Evolutionary conservation across 2,888 invertebrate species (phyloP), one percentile per base, ranked within the genome.

Genomic region (Camptogramma bilineatum): DNA sequence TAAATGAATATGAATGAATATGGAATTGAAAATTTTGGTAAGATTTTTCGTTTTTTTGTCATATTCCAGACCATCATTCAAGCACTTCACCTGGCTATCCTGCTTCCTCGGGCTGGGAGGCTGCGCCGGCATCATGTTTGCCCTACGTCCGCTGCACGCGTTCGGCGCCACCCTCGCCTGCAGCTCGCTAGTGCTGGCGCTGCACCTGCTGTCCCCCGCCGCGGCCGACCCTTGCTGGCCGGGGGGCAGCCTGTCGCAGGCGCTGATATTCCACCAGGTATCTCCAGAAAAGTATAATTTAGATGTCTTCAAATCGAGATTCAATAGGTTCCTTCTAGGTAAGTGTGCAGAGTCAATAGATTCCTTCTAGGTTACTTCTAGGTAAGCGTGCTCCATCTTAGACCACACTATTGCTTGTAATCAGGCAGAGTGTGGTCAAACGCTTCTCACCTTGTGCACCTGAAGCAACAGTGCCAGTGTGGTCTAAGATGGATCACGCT

Each of bases 211-310:
- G 84, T 97, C 98, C 0, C 97, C 99, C 0, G 96, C 97, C 31
- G 96, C 96, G 51, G 96, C 97, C 16, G 94, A 94, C 10, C 95
- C 95, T 28, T 94, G 95, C 72, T 99, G 99, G 99, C 66, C 66
- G 3, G 66, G 66, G 17, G 99, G 99, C 34, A 98, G 98, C 58
- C 98, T 99, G 74, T 98, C 98, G 17, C 99, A 99, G 93, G 99
- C 99, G n/a, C 94, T 99, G 19, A 99, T 99, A 84, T 99, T 99
- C 89, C 99, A 99, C 85, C 99, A 99, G 95, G 98, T 96, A n/a
- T n/a, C n/a, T n/a, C n/a, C n/a, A n/a, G n/a, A n/a, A n/a, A n/a
- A n/a, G n/a, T n/a, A n/a, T n/a, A n/a, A n/a, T n/a, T n/a, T n/a
- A n/a, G n/a, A n/a, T n/a, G n/a, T n/a, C n/a, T n/a, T n/a, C n/a